A percentile compares a stretch with the other conserved stretches of the same genome.
Evolutionary conservation across 2,888 invertebrate species (phyloP).

Genomic region (Lasioglossum vierecki): DNA sequence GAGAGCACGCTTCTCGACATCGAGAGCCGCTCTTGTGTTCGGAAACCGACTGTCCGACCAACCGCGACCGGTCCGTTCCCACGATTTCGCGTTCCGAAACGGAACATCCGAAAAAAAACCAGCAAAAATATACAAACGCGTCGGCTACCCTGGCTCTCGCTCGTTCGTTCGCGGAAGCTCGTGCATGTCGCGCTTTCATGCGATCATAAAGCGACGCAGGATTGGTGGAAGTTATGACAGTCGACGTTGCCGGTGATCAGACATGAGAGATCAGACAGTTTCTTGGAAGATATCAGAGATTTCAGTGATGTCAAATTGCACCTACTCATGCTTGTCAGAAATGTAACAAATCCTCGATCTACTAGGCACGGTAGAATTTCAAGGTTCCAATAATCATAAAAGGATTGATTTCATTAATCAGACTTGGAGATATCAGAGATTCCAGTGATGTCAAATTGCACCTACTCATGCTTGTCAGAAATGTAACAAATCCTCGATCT

Average conservation of each 20-base stretch:
- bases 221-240: not conserved
- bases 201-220: not conserved
- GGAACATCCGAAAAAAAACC: not conserved
- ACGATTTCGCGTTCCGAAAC: conserved; percentile 41
- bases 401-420: too few species aligned
- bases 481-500: not conserved
- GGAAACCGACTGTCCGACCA: conserved; percentile 26
- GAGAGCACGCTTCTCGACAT: conserved; percentile 57
- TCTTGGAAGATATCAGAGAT: too few species aligned
- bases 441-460: too few species aligned
- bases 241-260: too few species aligned
- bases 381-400: too few species aligned
- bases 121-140: not conserved
- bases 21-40: conserved; percentile 44
- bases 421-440: too few species aligned
- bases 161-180: not conserved
- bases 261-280: too few species aligned
- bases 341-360: too few species aligned
- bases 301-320: too few species aligned
- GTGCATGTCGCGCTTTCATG: not conserved
- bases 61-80: conserved; percentile 47
- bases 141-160: not conserved
- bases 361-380: too few species aligned
- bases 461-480: not conserved
- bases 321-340: too few species aligned